A percentile compares a stretch with the other conserved stretches of the same genome.
phyloP scores from a whole-genome alignment of 1,140 invertebrate genomes.

The Ericerus pela region DNA sequence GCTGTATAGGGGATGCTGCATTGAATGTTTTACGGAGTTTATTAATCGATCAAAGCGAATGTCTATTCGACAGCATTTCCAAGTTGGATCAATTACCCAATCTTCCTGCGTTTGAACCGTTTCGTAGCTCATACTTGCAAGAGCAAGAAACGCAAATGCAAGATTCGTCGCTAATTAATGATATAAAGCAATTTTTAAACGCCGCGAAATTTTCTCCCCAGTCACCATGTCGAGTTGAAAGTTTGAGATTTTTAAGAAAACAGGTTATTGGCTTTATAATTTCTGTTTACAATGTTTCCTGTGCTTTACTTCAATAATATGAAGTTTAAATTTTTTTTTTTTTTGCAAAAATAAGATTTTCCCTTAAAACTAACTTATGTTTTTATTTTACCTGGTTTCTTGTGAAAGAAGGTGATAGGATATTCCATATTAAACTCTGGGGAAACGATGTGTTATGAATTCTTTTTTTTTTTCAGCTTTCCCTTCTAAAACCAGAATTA shows the following conservation, averaged over 20 bases:
- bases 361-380: no score
- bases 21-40: neutral
- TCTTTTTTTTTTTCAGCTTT: no score
- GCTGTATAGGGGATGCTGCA: neutral
- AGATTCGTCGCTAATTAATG: neutral
- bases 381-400: no score
- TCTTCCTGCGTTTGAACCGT: neutral
- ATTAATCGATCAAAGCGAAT: neutral
- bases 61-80: neutral
- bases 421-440: no score
- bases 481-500: no score
- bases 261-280: no score
- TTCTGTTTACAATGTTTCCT: no score
- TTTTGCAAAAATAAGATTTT: no score
- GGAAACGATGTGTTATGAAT: no score
- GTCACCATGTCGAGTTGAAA: neutral
- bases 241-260: neutral
- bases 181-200: neutral
- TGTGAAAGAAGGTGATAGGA: no score
- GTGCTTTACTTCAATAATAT: no score
- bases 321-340: no score
- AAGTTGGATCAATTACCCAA: neutral
- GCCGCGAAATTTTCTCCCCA: neutral
- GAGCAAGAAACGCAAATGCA: neutral
- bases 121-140: neutral